Conservation (phyloP, 2,113 vertebrate genomes). For the Lepidothrix coronata region DNA sequence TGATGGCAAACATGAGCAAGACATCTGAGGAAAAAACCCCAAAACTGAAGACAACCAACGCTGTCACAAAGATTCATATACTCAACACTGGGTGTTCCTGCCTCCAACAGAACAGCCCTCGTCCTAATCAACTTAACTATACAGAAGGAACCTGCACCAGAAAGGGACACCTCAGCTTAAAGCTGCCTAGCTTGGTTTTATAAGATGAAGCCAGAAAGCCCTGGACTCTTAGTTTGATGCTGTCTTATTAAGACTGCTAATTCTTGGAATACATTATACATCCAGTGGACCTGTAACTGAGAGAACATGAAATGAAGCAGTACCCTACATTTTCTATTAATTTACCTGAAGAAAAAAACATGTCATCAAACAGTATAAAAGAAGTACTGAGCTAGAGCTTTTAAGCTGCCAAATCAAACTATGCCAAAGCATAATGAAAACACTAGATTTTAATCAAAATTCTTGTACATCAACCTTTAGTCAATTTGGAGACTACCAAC, state of each 20-base stretch:
- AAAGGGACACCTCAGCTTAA: neutral
- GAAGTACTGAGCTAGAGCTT: neutral
- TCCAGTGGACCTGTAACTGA: neutral
- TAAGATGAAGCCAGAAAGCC: neutral
- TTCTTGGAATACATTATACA: neutral
- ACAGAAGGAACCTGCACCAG: neutral
- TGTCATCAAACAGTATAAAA: neutral
- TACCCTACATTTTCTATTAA: neutral
- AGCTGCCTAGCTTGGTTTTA: neutral
- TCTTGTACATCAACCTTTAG: neutral
- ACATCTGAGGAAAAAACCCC: neutral
- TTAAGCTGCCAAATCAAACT: neutral
- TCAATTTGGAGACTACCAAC: neutral
- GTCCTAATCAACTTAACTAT: neutral
- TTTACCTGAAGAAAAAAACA: neutral
- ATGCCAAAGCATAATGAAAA: neutral
- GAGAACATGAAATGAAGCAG: neutral
- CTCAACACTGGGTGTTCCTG: neutral
- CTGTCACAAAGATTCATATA: neutral
- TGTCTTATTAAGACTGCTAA: neutral
- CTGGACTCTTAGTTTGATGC: neutral
- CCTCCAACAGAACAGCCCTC: neutral
- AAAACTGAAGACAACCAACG: neutral
- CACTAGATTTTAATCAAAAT: neutral
- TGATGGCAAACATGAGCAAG: neutral